Percentiles rank a stretch among this genome's conserved stretches.
Evolutionary conservation across 2,888 invertebrate genomes (phyloP).

Genomic region (Pecten maximus): DNA sequence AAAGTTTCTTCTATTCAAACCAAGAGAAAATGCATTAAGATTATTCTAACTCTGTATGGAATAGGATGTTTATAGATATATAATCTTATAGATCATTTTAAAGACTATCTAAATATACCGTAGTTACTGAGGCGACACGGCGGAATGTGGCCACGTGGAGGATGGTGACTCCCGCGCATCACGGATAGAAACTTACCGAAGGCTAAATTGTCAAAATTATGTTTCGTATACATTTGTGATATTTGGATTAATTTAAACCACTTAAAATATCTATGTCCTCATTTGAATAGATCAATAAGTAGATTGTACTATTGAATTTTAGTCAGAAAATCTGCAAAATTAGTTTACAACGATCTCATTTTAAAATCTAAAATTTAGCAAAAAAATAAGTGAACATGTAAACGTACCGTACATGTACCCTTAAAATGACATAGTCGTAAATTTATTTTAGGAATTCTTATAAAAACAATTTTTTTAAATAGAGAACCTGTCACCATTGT

Average conservation of each 20-base stretch:
- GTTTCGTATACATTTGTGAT: not conserved
- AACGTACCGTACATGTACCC: not conserved
- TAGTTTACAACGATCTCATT: not conserved
- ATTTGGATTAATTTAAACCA: conserved; percentile 19
- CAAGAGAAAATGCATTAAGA: conserved; percentile 10
- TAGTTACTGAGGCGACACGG: not conserved
- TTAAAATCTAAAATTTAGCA: not conserved
- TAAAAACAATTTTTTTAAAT: not conserved
- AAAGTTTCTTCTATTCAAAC: not conserved
- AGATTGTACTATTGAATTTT: not conserved
- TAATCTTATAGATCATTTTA: not conserved
- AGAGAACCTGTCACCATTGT: not conserved
- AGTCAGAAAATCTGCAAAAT: not conserved
- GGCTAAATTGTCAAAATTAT: not conserved
- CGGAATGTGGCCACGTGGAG: not conserved
- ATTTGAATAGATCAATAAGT: not conserved
- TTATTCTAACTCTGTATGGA: not conserved
- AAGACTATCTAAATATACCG: not conserved
- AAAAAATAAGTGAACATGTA: not conserved
- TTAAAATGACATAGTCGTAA: not conserved
- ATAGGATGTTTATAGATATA: conserved; percentile 13
- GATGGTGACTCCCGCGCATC: not conserved
- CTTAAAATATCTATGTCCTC: not conserved
- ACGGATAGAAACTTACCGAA: not conserved
- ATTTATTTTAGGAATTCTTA: not conserved